Percentiles rank a stretch among this genome's conserved stretches.
phyloP scores from a whole-genome alignment of 1,140 invertebrate species.

The Zaprionus davidi region DNA sequence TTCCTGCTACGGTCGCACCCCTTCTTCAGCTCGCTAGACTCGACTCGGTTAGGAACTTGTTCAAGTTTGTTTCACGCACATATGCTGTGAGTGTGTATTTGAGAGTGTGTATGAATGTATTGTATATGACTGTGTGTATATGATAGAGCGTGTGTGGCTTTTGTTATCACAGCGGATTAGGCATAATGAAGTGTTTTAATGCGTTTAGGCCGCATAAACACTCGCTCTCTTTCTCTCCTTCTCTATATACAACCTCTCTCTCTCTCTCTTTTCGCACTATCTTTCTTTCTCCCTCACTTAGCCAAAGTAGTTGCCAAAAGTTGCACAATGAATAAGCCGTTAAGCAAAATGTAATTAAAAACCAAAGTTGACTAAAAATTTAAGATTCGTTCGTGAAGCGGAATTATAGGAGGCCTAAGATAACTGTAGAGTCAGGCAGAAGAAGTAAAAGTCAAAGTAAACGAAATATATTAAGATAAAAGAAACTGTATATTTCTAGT shows the following conservation, averaged over 20 bases:
- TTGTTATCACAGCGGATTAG: slow-evolving; percentile 80
- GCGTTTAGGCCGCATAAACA: slow-evolving; percentile 73
- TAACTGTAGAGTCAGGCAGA: not conserved
- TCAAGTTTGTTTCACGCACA: slow-evolving; percentile 75
- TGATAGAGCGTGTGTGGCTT: slow-evolving; percentile 67
- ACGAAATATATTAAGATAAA: not conserved
- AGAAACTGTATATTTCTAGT: no score
- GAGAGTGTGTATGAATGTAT: not conserved
- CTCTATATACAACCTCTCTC: not conserved
- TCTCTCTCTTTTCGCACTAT: not conserved
- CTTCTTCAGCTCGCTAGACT: slow-evolving; percentile 15
- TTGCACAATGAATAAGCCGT: slow-evolving; percentile 44
- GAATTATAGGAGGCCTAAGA: not conserved
- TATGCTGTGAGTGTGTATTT: slow-evolving; percentile 47
- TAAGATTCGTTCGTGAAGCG: not conserved
- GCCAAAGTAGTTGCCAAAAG: slow-evolving; percentile 29
- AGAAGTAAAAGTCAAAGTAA: not conserved
- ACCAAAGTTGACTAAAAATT: slow-evolving; percentile 37
- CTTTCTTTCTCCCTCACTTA: not conserved
- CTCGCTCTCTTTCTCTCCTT: not conserved
- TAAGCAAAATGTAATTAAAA: slow-evolving; percentile 64
- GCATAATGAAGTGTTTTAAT: slow-evolving; percentile 82
- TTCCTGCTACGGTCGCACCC: slow-evolving; percentile 57
- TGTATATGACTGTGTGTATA: no score
- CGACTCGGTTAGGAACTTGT: slow-evolving; percentile 68